phyloP scores from a whole-genome alignment of 2,888 invertebrate species.

The Nomada flava region DNA sequence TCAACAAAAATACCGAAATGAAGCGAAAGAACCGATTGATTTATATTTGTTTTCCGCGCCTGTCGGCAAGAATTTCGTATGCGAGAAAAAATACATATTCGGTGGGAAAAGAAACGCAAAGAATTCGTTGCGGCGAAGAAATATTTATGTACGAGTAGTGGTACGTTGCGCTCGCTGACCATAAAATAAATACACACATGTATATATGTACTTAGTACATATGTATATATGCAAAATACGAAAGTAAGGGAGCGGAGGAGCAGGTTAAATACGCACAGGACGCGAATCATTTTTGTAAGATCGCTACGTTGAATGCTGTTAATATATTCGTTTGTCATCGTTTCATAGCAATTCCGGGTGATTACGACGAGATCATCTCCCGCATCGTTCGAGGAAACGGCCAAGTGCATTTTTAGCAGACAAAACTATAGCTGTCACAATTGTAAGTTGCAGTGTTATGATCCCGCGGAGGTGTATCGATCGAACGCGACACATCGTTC shows the following conservation, averaged over 20 bases:
- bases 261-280: constrained; percentile 22
- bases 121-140: neutral
- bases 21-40: neutral
- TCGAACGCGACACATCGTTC: neutral
- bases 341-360: neutral
- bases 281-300: neutral
- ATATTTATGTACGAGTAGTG: too few relatives aligned
- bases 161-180: too few relatives aligned
- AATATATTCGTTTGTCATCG: too few relatives aligned
- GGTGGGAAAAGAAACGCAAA: neutral
- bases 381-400: neutral
- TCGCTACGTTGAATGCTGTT: neutral
- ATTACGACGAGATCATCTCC: neutral
- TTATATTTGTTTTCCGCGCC: neutral
- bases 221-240: neutral
- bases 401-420: constrained; percentile 2
- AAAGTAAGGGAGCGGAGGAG: neutral
- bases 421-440: constrained; percentile 7
- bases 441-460: constrained; percentile 4
- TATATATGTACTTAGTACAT: too few relatives aligned
- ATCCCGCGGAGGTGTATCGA: neutral
- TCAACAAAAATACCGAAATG: neutral
- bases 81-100: neutral
- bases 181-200: too few relatives aligned
- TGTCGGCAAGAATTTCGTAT: constrained; percentile 3